phyloP scores from a whole-genome alignment of 2,888 invertebrate species.

The Tetrapedia diversipes region DNA sequence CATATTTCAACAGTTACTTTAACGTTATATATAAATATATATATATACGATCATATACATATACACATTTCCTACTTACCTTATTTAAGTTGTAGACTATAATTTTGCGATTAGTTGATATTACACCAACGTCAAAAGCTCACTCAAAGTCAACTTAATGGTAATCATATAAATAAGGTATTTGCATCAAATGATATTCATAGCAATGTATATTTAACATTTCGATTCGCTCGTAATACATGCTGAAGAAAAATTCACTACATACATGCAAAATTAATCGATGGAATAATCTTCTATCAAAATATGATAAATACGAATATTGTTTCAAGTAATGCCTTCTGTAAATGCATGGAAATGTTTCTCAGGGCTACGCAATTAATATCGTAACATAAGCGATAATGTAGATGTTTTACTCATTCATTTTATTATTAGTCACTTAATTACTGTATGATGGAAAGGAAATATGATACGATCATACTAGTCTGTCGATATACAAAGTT shows the following conservation, averaged over 20 bases:
- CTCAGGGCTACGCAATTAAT: conserved; percentile 58
- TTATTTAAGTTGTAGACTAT: conserved; percentile 62
- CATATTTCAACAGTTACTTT: conserved; percentile 64
- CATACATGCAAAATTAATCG: conserved; percentile 46
- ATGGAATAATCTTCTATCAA: conserved; percentile 57
- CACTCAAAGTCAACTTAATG: conserved; percentile 59
- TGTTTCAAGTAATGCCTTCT: conserved; percentile 53
- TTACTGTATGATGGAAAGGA: conserved; percentile 19
- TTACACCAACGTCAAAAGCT: conserved; percentile 52
- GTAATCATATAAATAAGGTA: conserved; percentile 64
- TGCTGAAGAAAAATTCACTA: conserved; percentile 41
- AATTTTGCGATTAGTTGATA: conserved; percentile 58
- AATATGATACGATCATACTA: conserved; percentile 14
- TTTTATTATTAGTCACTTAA: conserved; percentile 31
- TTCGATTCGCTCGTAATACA: conserved; percentile 35
- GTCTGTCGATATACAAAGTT: conserved; percentile 22
- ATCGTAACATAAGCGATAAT: conserved; percentile 46
- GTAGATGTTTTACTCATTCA: conserved; percentile 39
- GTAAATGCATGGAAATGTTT: conserved; percentile 65
- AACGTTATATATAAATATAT: conserved; percentile 57
- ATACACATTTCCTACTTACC: conserved; percentile 54
- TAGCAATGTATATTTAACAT: conserved; percentile 58
- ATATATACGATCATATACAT: conserved; percentile 21
- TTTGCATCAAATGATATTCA: conserved; percentile 60
- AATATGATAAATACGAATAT: conserved; percentile 35